A percentile compares a stretch with the other conserved stretches of the same genome.
Evolutionary conservation across 2,797 vertebrate genomes (phyloP).

Genomic region (Leptatherina wallacei): DNA sequence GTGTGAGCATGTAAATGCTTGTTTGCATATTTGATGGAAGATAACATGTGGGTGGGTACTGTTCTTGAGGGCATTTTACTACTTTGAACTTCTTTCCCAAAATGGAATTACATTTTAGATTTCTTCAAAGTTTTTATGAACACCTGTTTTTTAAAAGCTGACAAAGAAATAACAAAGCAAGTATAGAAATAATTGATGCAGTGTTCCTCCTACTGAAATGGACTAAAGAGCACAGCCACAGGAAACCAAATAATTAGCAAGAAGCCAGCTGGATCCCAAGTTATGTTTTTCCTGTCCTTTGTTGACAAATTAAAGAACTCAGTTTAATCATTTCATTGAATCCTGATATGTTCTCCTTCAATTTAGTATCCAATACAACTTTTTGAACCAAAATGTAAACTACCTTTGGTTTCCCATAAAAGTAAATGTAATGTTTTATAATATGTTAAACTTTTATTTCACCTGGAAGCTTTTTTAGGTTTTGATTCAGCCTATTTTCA

Average conservation of each 20-base stretch:
- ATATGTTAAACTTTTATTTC: neutral
- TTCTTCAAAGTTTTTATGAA: neutral
- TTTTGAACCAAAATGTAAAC: neutral
- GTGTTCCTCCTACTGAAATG: neutral
- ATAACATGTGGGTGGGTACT: neutral
- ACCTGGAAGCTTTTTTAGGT: neutral
- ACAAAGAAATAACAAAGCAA: neutral
- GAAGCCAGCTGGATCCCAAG: neutral
- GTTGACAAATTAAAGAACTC: neutral
- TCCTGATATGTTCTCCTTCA: neutral
- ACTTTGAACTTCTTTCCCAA: neutral
- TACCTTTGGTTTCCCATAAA: neutral
- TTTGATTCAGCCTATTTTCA: neutral
- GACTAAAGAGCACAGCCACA: neutral
- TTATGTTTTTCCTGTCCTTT: neutral
- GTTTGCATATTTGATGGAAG: conserved; percentile 22
- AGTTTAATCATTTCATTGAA: neutral
- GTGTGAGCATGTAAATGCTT: conserved; percentile 14
- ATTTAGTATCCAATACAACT: neutral
- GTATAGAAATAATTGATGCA: neutral
- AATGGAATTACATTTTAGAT: neutral
- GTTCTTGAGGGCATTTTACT: neutral
- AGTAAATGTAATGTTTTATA: neutral
- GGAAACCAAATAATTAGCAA: neutral
- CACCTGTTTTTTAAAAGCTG: neutral